Percentiles rank a stretch among this genome's conserved stretches.
phyloP scores from a whole-genome alignment of 2,888 invertebrate species.

The Drosophila nr. perissopoda region DNA sequence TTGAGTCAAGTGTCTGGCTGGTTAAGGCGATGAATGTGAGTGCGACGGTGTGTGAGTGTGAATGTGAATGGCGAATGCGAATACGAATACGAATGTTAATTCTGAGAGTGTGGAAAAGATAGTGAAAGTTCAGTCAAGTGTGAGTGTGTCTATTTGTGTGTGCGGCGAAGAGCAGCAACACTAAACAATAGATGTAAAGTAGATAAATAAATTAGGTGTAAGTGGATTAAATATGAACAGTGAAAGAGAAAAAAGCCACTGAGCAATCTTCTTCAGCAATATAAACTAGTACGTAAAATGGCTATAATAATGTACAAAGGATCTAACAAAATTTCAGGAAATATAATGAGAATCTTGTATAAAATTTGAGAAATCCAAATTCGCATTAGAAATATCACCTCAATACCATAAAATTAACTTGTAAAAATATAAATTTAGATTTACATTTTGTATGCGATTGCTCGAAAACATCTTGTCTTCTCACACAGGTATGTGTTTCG shows the following conservation, averaged over 20 bases:
- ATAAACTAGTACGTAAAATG: background rate
- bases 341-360: background rate
- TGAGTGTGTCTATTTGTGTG: conserved; percentile 1
- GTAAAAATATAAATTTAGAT: background rate
- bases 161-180: conserved; percentile 14
- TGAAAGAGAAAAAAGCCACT: background rate
- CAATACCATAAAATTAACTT: background rate
- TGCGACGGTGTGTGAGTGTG: conserved; percentile 24
- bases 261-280: background rate
- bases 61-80: conserved; percentile 37
- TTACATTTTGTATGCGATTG: background rate
- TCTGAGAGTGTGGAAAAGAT: conserved; percentile 29
- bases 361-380: background rate
- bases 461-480: background rate
- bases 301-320: background rate
- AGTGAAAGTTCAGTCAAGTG: conserved; percentile 64
- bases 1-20: conserved; percentile 75
- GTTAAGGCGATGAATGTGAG: conserved; percentile 62
- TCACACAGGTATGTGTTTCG: background rate
- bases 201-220: conserved; percentile 38
- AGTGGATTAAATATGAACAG: conserved; percentile 32
- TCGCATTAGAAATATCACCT: background rate
- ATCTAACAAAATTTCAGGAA: background rate
- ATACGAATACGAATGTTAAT: conserved; percentile 38
- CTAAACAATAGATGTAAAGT: conserved; percentile 49